Base-by-base conservation (phyloP, 2,888 invertebrate species). In the Terebella lapidaria region DNA sequence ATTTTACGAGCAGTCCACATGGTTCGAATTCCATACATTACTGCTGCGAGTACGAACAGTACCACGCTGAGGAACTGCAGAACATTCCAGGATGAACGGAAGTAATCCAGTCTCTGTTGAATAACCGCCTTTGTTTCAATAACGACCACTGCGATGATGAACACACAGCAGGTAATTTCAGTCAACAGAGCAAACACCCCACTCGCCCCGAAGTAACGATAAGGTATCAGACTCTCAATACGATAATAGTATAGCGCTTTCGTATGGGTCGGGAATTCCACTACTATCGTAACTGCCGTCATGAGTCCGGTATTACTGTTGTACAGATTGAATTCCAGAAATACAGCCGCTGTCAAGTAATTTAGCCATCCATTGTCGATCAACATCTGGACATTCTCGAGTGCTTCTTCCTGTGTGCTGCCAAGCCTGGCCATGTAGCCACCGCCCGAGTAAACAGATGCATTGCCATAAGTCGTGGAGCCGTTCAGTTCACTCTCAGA, bases 241-340 rank as follows among this genome's bases (percentile, higher is more conserved):
- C 29, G 15, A n/a, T 3, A 10, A 26, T 42, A 42, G 28, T 24
- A 35, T 20, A 30, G 15, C 15, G 51, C 15, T 22, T 29, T 46
- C 3, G 60, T 60, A n/a, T 20, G 18, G 5, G 63, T 10, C 4
- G 71, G 67, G 59, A 74, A 71, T 63, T 76, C 76, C 0, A 69
- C 69, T 1, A 68, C 63, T 28, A 73, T 66, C 35, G 67, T 68
- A 1, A 70, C 66, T 51, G 71, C 70, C 5, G 67, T 64, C 60
- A 75, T 72, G 42, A 73, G 63, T 58, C 74, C 73, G 5, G 68
- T 66, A 62, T 73, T 72, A 3, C 71, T 69, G 60, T 74, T 74
- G 59, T 71, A 74, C 1, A 75, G 52, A 15, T 71, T 73, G 55
- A 73, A 72, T 56, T 75, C 75, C 15, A 74, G 57, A 46, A 73